These are phyloP conservation scores for Odontocolon sp. DNA, from an alignment of 2,888 invertebrate species.

Conservation along the genomic window DNA sequence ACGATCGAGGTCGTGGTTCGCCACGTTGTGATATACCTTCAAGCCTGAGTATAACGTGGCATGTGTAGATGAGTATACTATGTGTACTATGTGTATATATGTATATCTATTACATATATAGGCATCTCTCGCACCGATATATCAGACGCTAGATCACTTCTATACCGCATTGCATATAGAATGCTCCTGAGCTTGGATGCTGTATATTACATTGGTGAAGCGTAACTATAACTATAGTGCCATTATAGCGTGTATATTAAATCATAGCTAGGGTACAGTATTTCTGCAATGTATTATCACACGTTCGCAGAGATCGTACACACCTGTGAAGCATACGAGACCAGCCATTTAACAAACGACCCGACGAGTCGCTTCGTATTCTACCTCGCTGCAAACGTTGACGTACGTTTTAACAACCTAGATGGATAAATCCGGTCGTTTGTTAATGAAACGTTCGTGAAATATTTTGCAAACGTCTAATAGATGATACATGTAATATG, in stretches of 20 bases:
- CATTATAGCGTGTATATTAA: no score
- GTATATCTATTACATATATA: background rate
- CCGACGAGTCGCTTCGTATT: no score
- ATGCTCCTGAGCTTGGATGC: background rate
- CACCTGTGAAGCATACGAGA: no score
- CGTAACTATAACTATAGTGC: background rate
- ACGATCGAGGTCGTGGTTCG: slow-evolving; percentile 3
- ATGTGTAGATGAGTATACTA: background rate
- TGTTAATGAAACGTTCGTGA: no score
- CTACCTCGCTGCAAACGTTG: no score
- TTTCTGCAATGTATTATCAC: background rate
- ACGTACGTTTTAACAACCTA: no score
- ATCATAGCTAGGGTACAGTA: no score
- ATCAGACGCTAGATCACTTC: background rate
- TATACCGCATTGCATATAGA: background rate
- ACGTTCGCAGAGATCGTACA: background rate
- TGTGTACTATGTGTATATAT: background rate
- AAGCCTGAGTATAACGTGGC: background rate
- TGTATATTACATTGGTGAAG: background rate
- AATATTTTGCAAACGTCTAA: no score
- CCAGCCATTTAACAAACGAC: no score
- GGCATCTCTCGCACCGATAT: background rate
- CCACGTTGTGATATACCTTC: background rate
- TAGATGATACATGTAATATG: no score
- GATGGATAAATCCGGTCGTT: no score